Evolutionary conservation across 2,113 vertebrate species (phyloP), one percentile per base, ranked within the genome.

Genomic region (Malurus melanocephalus): DNA sequence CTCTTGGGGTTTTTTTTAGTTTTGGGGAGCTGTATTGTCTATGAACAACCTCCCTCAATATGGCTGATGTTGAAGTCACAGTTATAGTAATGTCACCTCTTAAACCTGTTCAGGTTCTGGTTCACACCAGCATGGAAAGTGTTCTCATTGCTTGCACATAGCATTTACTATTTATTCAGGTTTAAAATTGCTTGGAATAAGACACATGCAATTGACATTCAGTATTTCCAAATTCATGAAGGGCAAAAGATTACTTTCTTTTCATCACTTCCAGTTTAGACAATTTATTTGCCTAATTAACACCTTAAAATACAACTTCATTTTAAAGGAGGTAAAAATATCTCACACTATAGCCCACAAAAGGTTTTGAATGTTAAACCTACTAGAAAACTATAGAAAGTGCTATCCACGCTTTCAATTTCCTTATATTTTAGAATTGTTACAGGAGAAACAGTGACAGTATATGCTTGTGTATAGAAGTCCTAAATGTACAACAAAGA

Each of bases 1-100:
- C 2, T 73, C 6, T 23, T 33, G 1, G 4, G 4, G 0, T 12
- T 75, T 51, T 7, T 6, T 2, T 45, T 71, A 1, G 4, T 80
- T 85, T 66, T 30, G 15, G 28, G 20, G 53, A 19, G 23, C 1
- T 17, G 3, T 30, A 16, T 87, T 85, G 55, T 60, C 18, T 45
- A 7, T 7, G 1, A 78, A 20, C 3, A 67, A n/a, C 4, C 35
- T 59, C 28, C 13, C 5, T 38, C 13, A 65, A 13, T 64, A 16
- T 21, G 11, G 12, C 20, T 80, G 33, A 13, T 72, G 49, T 42
- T 67, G 35, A 13, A 60, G 53, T 49, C 71, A 45, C 11, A 40
- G 17, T 66, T 72, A 30, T 8, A 57, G 40, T 38, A 45, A 40
- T 66, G 60, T 32, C 24, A 60, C 8, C 24, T 28, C 18, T 33